Evolutionary conservation across 2,797 vertebrate species (phyloP), one percentile per base, ranked within the genome.

Genomic region (Clarias platycephalus): DNA sequence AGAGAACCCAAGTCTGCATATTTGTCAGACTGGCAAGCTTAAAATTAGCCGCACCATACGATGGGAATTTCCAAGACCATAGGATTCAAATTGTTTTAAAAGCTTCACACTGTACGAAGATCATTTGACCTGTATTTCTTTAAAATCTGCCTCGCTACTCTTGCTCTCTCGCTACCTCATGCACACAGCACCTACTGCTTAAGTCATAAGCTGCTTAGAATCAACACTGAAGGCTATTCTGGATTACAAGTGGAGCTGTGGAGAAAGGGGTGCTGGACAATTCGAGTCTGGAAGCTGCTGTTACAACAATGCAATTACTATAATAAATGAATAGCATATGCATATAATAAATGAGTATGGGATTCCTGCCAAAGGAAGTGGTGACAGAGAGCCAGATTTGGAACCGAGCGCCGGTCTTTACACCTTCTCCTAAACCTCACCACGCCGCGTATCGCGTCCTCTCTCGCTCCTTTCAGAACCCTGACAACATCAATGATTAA

Each of bases 401-500:
- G 77, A 80, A 77, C 20, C 5, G 4, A 60, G 31, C 57, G 28
- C 31, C 31, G 26, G 53, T 31, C 24, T 74, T 75, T 67, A 5
- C 55, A 60, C 44, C 71, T 40, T 80, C 16, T 28, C 60, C 74
- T 76, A 15, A 78, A 44, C 34, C 24, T 71, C n/a, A 24, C 66
- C 28, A 28, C 37, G 62, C n/a, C 70, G 58, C 68, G 76, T 68
- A 62, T 71, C 75, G 77, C 85, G 9, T 87, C 77, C 84, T 85
- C 79, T 79, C 85, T 88, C 53, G 10, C 64, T 71, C 67, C 63
- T 84, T 83, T 86, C 86, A 85, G 85, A 89, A 87, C 58, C 60
- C 76, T 86, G 88, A 87, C 89, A 89, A 86, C 87, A 85, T 85
- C 76, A 75, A 80, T 87, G 82, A 87, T 86, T 87, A 88, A 88